A percentile compares a stretch with the other conserved stretches of the same genome.
Evolutionary conservation across 2,888 invertebrate species (phyloP).

Genomic region (Leptodirus hochenwartii): DNA sequence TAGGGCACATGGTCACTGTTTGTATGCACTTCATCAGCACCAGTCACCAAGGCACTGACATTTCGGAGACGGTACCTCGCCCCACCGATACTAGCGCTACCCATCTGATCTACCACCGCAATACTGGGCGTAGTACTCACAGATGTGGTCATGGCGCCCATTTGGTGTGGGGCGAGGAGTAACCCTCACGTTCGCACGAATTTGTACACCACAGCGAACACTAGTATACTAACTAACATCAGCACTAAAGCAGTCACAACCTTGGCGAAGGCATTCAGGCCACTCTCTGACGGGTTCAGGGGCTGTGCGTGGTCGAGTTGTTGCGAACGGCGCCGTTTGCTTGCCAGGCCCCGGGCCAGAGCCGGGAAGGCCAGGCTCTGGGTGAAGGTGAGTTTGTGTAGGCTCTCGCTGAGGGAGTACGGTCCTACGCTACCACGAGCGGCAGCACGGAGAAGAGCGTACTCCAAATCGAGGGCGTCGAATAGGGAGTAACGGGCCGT

Average conservation of each 20-base stretch:
- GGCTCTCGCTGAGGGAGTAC: slow-evolving; percentile 48
- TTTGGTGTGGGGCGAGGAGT: slow-evolving; percentile 50
- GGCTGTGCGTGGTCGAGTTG: slow-evolving; percentile 31
- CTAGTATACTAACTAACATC: slow-evolving; percentile 49
- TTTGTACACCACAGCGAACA: slow-evolving; percentile 55
- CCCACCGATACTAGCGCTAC: no score
- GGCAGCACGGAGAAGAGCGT: slow-evolving; percentile 46
- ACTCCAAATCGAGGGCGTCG: slow-evolving; percentile 52
- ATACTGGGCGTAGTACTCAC: no score
- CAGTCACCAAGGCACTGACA: no score
- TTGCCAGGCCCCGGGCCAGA: slow-evolving; percentile 45
- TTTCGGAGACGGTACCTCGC: no score
- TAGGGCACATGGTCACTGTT: no score
- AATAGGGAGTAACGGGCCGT: slow-evolving; percentile 45
- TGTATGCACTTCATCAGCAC: no score
- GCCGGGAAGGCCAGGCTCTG: slow-evolving; percentile 57
- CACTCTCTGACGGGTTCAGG: slow-evolving; percentile 41
- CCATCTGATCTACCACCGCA: no score
- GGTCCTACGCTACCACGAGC: slow-evolving; percentile 54
- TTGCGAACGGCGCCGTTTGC: slow-evolving; percentile 37
- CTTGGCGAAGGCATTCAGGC: slow-evolving; percentile 51
- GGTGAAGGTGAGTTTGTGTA: slow-evolving; percentile 55
- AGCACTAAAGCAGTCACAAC: slow-evolving; percentile 49
- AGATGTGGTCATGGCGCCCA: no score
- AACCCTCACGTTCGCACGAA: slow-evolving; percentile 61